A percentile compares a stretch with the other conserved stretches of the same genome.
Conservation (phyloP, 92 coral and sea anemone species). For the Porites divaricata region DNA sequence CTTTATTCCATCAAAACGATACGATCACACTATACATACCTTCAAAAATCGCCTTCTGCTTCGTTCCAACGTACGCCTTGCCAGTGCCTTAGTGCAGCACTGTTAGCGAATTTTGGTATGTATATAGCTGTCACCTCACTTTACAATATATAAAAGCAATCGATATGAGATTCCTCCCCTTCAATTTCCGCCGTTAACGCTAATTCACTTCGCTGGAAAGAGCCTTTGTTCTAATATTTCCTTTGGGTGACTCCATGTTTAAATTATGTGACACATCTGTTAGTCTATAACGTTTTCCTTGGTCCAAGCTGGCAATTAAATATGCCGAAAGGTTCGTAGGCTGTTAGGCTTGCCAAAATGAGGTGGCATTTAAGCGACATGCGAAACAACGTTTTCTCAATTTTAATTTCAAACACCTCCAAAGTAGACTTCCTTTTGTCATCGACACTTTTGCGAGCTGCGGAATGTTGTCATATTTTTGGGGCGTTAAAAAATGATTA, state of each 20-base stretch:
- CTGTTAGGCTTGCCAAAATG: slow-evolving; percentile 15
- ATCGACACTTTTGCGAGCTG: neutral
- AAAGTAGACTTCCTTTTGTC: neutral
- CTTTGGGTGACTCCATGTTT: slow-evolving; percentile 33
- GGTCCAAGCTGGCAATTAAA: slow-evolving; percentile 32
- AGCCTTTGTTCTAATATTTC: slow-evolving; percentile 30
- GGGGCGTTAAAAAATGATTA: no score
- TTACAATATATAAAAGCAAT: slow-evolving; percentile 15
- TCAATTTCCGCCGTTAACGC: slow-evolving; percentile 46
- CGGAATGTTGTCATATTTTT: neutral
- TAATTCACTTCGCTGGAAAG: slow-evolving; percentile 44
- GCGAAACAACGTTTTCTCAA: neutral
- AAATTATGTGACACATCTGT: slow-evolving; percentile 30
- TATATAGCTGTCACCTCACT: neutral
- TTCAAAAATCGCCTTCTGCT: neutral
- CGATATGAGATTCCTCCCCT: slow-evolving; percentile 33
- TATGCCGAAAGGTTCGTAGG: neutral
- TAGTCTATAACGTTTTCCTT: slow-evolving; percentile 7
- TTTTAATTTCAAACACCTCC: slow-evolving; percentile 4
- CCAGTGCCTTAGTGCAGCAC: neutral
- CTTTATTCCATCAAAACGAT: neutral
- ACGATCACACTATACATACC: neutral
- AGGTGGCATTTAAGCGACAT: slow-evolving; percentile 18
- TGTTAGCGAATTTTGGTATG: neutral
- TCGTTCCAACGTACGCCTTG: neutral